phyloP scores from a whole-genome alignment of 2,797 vertebrate species.

The Catostomus latipinnis region DNA sequence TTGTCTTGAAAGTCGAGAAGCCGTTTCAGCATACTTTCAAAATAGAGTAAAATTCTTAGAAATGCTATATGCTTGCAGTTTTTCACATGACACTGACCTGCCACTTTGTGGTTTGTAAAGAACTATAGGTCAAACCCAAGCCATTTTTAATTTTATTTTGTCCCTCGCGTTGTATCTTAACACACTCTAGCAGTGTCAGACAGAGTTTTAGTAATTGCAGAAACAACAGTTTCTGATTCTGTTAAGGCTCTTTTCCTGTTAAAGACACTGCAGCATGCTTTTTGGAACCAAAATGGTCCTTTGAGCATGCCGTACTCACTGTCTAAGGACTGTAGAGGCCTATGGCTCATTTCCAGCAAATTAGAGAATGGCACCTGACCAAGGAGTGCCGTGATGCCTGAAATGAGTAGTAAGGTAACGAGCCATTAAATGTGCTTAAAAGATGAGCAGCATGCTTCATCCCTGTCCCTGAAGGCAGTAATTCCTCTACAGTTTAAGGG shows the following conservation, averaged over 20 bases:
- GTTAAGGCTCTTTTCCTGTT: slow-evolving; percentile 37
- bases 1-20: background rate
- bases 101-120: slow-evolving; percentile 19
- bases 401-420: slow-evolving; percentile 67
- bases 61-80: slow-evolving; percentile 26
- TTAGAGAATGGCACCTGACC: slow-evolving; percentile 76
- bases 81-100: slow-evolving; percentile 30
- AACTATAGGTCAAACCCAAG: slow-evolving; percentile 24
- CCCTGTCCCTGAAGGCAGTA: slow-evolving; percentile 49
- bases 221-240: slow-evolving; percentile 39
- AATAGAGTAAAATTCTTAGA: slow-evolving; percentile 4
- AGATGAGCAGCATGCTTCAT: slow-evolving; percentile 68
- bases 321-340: slow-evolving; percentile 59
- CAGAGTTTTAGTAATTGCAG: slow-evolving; percentile 34
- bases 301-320: slow-evolving; percentile 22
- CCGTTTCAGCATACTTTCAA: background rate
- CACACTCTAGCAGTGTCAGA: background rate
- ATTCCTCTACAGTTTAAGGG: slow-evolving; percentile 49
- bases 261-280: slow-evolving; percentile 14
- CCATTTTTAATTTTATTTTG: background rate
- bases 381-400: slow-evolving; percentile 65
- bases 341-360: slow-evolving; percentile 73
- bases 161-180: background rate
- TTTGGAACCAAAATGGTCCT: slow-evolving; percentile 41
- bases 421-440: slow-evolving; percentile 77